These are phyloP conservation scores for Corythaeola cristata DNA, from an alignment of 2,113 vertebrate genomes.

Conservation along the genomic window DNA sequence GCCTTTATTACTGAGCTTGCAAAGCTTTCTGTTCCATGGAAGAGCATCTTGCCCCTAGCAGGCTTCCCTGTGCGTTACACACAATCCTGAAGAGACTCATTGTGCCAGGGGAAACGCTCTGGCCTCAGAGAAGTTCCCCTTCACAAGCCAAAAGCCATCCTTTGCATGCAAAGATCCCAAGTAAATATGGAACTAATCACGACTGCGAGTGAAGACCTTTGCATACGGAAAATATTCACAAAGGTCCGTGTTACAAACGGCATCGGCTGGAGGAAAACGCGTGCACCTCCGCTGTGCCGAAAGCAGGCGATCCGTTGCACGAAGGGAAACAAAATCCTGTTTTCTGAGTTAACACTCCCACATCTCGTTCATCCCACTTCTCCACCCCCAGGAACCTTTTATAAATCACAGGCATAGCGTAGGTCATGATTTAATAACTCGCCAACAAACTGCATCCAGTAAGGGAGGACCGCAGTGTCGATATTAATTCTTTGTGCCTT, in stretches of 20 bases:
- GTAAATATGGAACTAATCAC: constrained; percentile 31
- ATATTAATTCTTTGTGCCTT: not conserved
- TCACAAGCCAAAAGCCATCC: not conserved
- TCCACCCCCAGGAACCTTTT: not conserved
- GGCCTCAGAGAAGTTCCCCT: not conserved
- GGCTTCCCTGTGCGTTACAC: not conserved
- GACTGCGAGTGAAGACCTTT: not conserved
- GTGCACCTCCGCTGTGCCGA: not conserved
- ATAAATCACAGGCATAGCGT: not conserved
- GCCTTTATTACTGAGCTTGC: not conserved
- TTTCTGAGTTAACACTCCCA: not conserved
- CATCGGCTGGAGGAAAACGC: not conserved
- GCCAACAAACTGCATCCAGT: not conserved
- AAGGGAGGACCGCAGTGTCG: rapidly evolving
- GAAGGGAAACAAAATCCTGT: not conserved
- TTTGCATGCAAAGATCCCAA: not conserved
- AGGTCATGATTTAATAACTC: not conserved
- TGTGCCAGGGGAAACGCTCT: not conserved
- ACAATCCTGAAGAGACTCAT: not conserved
- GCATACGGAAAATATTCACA: not conserved
- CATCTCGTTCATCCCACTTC: not conserved
- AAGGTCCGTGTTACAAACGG: not conserved
- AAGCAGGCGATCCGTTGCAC: not conserved
- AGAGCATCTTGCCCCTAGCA: not conserved
- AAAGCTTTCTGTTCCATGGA: not conserved